These are phyloP conservation scores for Ricordea florida DNA, from an alignment of 92 coral and sea anemone species.

Conservation along the genomic window DNA sequence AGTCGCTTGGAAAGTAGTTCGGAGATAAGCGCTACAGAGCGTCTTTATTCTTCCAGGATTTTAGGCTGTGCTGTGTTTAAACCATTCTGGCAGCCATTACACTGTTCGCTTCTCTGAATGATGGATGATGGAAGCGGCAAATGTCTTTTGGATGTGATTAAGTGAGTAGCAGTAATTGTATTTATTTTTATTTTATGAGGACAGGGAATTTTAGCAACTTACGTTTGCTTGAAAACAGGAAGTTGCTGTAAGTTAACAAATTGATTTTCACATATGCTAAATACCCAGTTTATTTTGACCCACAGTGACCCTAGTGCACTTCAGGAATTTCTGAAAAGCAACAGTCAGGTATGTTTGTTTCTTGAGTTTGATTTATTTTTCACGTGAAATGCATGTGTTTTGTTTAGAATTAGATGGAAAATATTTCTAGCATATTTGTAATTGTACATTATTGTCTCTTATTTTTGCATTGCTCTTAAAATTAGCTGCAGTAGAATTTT, in stretches of 20 bases:
- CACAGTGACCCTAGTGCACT: constrained; percentile 92
- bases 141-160: constrained; percentile 95
- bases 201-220: too few relatives aligned
- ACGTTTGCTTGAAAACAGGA: too few relatives aligned
- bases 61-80: constrained; percentile 7
- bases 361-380: not conserved
- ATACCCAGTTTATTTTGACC: not conserved
- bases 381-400: not conserved
- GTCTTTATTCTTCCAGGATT: too few relatives aligned
- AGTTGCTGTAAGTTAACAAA: not conserved
- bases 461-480: too few relatives aligned
- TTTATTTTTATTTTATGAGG: not conserved
- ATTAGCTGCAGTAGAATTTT: too few relatives aligned
- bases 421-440: too few relatives aligned
- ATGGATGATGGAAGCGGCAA: constrained; percentile 94
- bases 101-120: constrained; percentile 4
- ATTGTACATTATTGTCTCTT: too few relatives aligned
- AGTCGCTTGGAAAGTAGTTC: too few relatives aligned
- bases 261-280: not conserved
- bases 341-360: constrained; percentile 72
- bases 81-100: not conserved
- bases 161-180: constrained; percentile 50
- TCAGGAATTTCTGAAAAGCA: constrained; percentile 88
- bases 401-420: too few relatives aligned
- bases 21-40: too few relatives aligned